Conservation (phyloP, 2,113 vertebrate species). For the Drymodes brunneopygia region DNA sequence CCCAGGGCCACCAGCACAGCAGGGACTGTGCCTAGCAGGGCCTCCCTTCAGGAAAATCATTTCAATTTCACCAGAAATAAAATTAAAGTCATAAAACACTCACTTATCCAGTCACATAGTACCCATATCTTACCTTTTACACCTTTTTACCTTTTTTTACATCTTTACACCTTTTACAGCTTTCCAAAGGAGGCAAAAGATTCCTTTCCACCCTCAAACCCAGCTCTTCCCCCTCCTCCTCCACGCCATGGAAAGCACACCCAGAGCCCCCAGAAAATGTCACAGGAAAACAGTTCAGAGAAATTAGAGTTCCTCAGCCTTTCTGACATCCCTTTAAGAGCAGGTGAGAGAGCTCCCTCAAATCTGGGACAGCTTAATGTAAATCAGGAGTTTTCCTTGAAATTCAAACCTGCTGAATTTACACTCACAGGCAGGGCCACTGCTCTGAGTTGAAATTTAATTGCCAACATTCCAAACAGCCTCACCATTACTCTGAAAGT, state of each 20-base stretch:
- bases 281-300: background rate
- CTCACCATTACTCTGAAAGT: background rate
- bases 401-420: background rate
- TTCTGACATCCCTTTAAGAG: background rate
- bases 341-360: background rate
- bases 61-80: background rate
- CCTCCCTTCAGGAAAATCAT: background rate
- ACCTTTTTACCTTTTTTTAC: too few relatives aligned
- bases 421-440: background rate
- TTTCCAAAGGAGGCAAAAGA: background rate
- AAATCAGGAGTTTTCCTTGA: background rate
- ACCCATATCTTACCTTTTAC: background rate
- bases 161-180: background rate
- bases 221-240: background rate
- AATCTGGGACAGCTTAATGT: background rate
- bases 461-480: background rate
- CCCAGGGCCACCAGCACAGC: background rate
- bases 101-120: fast-evolving
- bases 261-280: background rate
- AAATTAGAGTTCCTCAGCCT: background rate
- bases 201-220: background rate
- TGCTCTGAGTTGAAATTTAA: background rate
- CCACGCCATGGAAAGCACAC: fast-evolving
- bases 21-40: background rate
- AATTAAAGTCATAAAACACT: background rate